Evolutionary conservation across 2,113 vertebrate genomes (phyloP).

Genomic region (Pterocles burchelli): DNA sequence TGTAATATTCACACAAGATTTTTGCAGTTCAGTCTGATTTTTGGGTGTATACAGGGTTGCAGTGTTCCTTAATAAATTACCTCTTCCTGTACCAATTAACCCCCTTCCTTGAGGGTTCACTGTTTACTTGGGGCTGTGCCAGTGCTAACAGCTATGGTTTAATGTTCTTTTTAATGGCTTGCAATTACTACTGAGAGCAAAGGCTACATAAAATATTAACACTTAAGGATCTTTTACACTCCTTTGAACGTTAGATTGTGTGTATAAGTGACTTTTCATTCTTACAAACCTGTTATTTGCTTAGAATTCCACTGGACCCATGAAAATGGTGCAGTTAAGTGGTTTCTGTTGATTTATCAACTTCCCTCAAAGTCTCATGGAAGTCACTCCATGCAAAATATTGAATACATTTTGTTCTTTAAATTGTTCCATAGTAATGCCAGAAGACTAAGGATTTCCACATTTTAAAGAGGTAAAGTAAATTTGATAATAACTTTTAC

Average conservation of each 20-base stretch:
- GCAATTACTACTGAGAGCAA: slow-evolving; percentile 70
- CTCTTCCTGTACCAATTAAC: slow-evolving; percentile 81
- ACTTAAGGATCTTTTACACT: slow-evolving; percentile 77
- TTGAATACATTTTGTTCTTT: slow-evolving; percentile 46
- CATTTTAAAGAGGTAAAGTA: slow-evolving; percentile 48
- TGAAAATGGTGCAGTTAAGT: slow-evolving; percentile 76
- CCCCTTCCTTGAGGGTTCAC: slow-evolving; percentile 70
- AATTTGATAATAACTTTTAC: not conserved
- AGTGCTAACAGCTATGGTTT: slow-evolving; percentile 76
- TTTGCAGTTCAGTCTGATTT: slow-evolving; percentile 41
- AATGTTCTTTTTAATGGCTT: slow-evolving; percentile 76
- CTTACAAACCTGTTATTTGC: slow-evolving; percentile 73
- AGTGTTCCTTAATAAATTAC: slow-evolving; percentile 81
- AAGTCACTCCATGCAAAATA: slow-evolving; percentile 57
- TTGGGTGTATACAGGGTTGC: slow-evolving; percentile 69
- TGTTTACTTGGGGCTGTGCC: slow-evolving; percentile 74
- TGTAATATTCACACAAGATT: slow-evolving; percentile 47
- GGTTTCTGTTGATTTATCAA: slow-evolving; percentile 77
- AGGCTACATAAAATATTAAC: slow-evolving; percentile 77
- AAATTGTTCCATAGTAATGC: slow-evolving; percentile 11
- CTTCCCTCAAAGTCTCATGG: slow-evolving; percentile 55
- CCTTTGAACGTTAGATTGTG: slow-evolving; percentile 74
- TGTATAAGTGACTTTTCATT: slow-evolving; percentile 75
- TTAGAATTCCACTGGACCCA: slow-evolving; percentile 78
- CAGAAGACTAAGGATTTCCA: slow-evolving; percentile 11